Evolutionary conservation across 2,113 vertebrate genomes (phyloP), one percentile per base, ranked within the genome.

Genomic region (Todiramphus saurophagus): DNA sequence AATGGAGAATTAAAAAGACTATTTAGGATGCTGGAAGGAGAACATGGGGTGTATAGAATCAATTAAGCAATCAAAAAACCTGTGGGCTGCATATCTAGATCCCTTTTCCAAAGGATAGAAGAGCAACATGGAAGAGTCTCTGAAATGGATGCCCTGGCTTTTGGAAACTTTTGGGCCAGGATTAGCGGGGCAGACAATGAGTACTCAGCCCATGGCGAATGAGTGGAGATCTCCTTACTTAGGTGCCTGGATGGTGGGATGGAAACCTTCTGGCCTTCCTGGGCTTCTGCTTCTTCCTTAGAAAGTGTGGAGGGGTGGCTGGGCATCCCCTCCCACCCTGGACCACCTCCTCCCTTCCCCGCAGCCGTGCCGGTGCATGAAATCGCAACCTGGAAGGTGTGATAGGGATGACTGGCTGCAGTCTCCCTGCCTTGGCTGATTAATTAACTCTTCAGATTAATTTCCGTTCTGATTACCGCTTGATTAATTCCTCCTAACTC

Each of bases 381-480:
- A 93, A 43, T 3, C 78, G 51, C 87, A 85, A 69, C 92, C 80
- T 97, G 92, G 70, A 94, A 95, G 53, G 67, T 31, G 28, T 44
- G 91, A 95, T 95, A 94, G 95, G 72, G 87, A 93, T 11, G 76
- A 90, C 84, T 90, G 96, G 87, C 72, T 94, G 91, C 88, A 82
- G 88, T 94, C 77, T 97, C 92, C 64, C 90, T 87, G 87, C 92
- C 74, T 94, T 46, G 59, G 48, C 91, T 97, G 86, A 74, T 87
- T 56, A 92, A 94, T 91, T 96, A 97, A 96, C 94, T 97, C 92
- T 97, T 87, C 91, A 83, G 92, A 91, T 96, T 63, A 84, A 94
- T 97, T 97, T 97, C 91, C 91, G 76, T 93, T 93, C 87, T 95
- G 96, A 97, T 97, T 97, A 91, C 95, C 2, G 68, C 94, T 94